Percentiles rank a stretch among this genome's conserved stretches.
These are phyloP conservation scores for Potorous gilbertii DNA, from an alignment of 2,797 vertebrate genomes.

Conservation along the genomic window DNA sequence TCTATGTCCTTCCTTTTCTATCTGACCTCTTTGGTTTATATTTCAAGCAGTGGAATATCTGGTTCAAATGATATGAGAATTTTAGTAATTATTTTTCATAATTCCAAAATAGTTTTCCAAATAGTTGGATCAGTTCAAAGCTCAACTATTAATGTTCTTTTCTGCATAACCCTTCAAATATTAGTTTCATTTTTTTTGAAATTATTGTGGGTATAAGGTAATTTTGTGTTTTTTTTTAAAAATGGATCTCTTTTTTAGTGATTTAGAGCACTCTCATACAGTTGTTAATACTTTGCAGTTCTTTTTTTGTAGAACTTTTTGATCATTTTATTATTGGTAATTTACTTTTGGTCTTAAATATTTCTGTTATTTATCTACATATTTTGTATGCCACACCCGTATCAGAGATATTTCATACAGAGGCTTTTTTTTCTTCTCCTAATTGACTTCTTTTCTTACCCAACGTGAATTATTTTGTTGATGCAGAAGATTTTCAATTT, in stretches of 20 bases:
- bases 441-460: neutral
- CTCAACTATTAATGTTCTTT: neutral
- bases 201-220: neutral
- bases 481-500: neutral
- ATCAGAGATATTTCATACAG: neutral
- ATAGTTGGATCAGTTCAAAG: neutral
- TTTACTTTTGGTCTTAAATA: neutral
- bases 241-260: neutral
- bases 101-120: neutral
- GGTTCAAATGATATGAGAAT: neutral
- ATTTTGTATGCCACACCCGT: neutral
- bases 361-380: neutral
- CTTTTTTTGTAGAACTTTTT: neutral
- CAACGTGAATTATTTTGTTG: neutral
- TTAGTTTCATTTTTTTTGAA: neutral
- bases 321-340: neutral
- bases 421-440: neutral
- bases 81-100: neutral
- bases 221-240: no score
- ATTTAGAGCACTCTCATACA: neutral
- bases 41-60: neutral
- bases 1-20: neutral
- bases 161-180: neutral
- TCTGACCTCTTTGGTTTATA: neutral
- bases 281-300: neutral